These are phyloP conservation scores for Rhagoletis zephyria DNA, from an alignment of 1,140 invertebrate genomes.

Conservation along the genomic window DNA sequence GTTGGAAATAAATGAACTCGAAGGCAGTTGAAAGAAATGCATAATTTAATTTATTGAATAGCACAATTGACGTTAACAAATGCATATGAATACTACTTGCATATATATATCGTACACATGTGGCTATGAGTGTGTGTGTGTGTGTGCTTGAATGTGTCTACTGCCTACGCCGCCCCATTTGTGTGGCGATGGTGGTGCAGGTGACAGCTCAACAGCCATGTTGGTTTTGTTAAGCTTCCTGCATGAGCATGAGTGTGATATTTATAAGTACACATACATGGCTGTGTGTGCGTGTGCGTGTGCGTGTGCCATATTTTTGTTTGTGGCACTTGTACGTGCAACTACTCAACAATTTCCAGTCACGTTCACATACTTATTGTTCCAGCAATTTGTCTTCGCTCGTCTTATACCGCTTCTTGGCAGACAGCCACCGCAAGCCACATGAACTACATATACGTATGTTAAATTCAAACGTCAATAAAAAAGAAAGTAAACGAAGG, in stretches of 20 bases:
- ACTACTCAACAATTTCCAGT: constrained; percentile 38
- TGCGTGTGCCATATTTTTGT: not conserved
- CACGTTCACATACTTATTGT: constrained; percentile 49
- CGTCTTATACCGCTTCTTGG: not conserved
- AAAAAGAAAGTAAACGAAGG: not conserved
- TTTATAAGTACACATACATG: not conserved
- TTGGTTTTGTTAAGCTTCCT: not conserved
- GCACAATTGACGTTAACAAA: not conserved
- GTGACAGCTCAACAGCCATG: constrained; percentile 16
- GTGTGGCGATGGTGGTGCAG: not conserved
- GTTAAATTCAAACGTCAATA: not conserved
- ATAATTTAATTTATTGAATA: constrained; percentile 50
- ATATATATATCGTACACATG: no score
- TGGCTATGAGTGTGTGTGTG: not conserved
- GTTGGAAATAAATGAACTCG: not conserved
- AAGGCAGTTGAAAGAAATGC: not conserved
- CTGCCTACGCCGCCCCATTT: not conserved
- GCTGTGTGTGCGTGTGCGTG: not conserved
- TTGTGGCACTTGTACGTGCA: constrained; percentile 50
- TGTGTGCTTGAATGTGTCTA: not conserved
- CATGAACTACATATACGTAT: not conserved
- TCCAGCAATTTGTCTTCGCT: constrained; percentile 45
- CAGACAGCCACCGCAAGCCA: not conserved
- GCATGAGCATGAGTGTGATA: not conserved
- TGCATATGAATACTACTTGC: not conserved